Evolutionary conservation across 2,888 invertebrate species (phyloP).

Genomic region (Sylvicola cinctus): DNA sequence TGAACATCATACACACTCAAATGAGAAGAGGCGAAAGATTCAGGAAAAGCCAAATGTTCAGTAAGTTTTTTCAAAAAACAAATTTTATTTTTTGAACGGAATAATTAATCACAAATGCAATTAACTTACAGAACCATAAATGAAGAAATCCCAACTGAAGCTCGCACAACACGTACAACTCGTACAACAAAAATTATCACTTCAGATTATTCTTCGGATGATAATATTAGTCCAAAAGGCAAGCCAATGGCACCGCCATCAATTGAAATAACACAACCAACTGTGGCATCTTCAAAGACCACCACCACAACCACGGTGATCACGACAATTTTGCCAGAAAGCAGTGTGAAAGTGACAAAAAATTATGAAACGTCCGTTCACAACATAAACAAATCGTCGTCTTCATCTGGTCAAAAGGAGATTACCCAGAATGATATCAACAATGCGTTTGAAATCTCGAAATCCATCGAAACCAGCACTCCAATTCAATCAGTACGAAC

Average conservation of each 20-base stretch:
- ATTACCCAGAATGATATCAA: slow-evolving; percentile 17
- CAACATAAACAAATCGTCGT: background rate
- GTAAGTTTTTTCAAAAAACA: slow-evolving; percentile 4
- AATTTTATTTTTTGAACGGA: no score
- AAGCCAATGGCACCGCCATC: slow-evolving; percentile 11
- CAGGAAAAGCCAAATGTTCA: slow-evolving; percentile 6
- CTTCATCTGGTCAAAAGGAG: slow-evolving; percentile 13
- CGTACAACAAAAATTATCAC: slow-evolving; percentile 1
- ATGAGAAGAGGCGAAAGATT: slow-evolving; percentile 2
- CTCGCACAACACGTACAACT: background rate
- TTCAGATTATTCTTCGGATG: slow-evolving; percentile 5
- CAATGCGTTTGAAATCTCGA: slow-evolving; percentile 15
- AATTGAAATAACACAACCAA: slow-evolving; percentile 17
- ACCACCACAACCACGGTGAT: background rate
- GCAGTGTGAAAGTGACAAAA: background rate
- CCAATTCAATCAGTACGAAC: slow-evolving; percentile 3
- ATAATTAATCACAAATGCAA: no score
- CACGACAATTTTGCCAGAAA: background rate
- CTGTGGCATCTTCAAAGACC: slow-evolving; percentile 5
- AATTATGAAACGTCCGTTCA: background rate
- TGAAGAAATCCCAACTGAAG: slow-evolving; percentile 15
- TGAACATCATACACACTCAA: slow-evolving; percentile 19
- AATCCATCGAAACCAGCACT: slow-evolving; percentile 6
- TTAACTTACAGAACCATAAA: slow-evolving; percentile 16
- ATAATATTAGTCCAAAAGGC: slow-evolving; percentile 3